Evolutionary conservation across 37 sponge, comb jelly and placozoan species (phyloP).

Genomic region (Hexactinellida sp.): DNA sequence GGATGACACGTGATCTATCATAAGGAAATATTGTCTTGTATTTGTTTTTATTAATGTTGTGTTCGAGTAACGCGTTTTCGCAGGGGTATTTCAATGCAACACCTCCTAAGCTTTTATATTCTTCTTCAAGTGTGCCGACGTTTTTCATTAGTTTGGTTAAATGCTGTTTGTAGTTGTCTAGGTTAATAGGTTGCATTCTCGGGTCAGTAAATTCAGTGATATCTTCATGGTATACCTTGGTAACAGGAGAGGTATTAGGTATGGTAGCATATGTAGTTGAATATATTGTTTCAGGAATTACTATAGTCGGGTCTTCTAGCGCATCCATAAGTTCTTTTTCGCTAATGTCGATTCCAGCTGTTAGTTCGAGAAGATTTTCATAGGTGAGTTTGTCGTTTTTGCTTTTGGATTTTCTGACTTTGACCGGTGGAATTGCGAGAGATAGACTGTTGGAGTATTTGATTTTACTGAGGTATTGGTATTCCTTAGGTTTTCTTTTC

Average conservation of each 20-base stretch:
- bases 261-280: neutral
- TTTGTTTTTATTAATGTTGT: neutral
- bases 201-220: neutral
- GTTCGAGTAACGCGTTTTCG: neutral
- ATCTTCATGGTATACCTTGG: neutral
- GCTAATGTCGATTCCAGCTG: neutral
- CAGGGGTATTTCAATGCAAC: neutral
- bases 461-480: neutral
- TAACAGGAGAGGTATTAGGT: neutral
- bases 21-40: neutral
- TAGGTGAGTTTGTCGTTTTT: neutral
- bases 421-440: neutral
- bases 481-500: neutral
- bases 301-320: neutral
- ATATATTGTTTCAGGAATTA: neutral
- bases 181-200: neutral
- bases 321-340: neutral
- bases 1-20: neutral
- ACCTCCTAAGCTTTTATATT: neutral
- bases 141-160: neutral
- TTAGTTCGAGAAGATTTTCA: neutral
- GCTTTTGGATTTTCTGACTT: neutral
- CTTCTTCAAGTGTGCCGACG: neutral
- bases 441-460: conserved; percentile 4
- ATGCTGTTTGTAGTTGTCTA: neutral